Conservation (phyloP, 2,888 invertebrate genomes). For the Merodon equestris region DNA sequence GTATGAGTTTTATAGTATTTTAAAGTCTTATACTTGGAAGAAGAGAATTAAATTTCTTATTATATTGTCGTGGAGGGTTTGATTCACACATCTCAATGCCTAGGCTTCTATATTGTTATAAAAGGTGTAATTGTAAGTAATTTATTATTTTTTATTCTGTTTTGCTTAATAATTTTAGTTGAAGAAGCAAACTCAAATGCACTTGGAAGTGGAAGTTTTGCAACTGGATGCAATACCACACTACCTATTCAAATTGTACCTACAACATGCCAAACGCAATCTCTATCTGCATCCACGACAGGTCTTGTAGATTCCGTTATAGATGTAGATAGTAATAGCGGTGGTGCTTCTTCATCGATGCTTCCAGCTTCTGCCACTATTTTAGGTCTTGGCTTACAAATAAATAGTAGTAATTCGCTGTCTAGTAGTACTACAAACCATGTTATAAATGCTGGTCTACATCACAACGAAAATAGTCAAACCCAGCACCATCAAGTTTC, state of each 20-base stretch:
- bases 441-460: neutral
- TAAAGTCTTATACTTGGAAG: too few relatives aligned
- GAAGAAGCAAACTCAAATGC: too few relatives aligned
- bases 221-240: neutral
- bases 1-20: too few relatives aligned
- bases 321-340: constrained; percentile 58
- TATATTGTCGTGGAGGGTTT: too few relatives aligned
- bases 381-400: constrained; percentile 36
- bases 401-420: constrained; percentile 23
- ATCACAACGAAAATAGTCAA: neutral
- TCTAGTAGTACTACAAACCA: neutral
- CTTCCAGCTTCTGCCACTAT: constrained; percentile 60
- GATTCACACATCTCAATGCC: too few relatives aligned
- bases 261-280: constrained; percentile 33
- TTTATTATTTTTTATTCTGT: too few relatives aligned
- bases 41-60: too few relatives aligned
- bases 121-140: too few relatives aligned
- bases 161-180: too few relatives aligned
- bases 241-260: neutral
- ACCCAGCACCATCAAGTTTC: constrained; percentile 13
- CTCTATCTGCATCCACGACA: constrained; percentile 38
- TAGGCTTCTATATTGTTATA: too few relatives aligned
- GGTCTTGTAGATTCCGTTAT: constrained; percentile 48
- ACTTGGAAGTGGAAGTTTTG: neutral
- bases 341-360: constrained; percentile 48